Conservation (phyloP, 2,797 vertebrate species). For the Notolabrus celidotus region DNA sequence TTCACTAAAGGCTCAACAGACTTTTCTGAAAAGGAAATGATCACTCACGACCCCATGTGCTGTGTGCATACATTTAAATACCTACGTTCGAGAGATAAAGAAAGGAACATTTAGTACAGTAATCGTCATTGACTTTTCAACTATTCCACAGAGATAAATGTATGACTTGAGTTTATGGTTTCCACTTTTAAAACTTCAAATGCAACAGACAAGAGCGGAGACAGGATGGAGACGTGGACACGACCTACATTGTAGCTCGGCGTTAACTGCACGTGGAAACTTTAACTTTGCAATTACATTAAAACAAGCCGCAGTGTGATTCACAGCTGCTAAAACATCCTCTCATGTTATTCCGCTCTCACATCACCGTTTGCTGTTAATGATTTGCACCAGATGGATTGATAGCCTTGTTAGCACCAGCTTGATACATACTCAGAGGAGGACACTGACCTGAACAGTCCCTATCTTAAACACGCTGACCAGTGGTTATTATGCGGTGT, state of each 20-base stretch:
- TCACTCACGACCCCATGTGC: not conserved
- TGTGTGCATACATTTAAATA: too few species aligned
- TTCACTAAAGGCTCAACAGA: not conserved
- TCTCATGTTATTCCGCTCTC: not conserved
- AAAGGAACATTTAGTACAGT: not conserved
- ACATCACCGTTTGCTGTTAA: not conserved
- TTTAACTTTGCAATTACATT: not conserved
- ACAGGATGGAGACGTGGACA: not conserved
- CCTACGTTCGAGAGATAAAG: fast-evolving
- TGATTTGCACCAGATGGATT: not conserved
- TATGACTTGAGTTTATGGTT: not conserved
- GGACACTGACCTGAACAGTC: not conserved
- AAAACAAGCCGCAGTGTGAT: fast-evolving
- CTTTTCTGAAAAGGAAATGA: conserved; percentile 6
- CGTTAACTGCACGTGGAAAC: too few species aligned
- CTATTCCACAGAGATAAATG: not conserved
- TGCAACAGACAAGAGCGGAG: too few species aligned
- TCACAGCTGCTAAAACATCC: not conserved
- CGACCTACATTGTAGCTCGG: not conserved
- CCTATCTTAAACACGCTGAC: not conserved
- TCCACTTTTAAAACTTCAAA: not conserved
- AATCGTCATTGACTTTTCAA: too few species aligned
- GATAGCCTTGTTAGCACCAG: conserved; percentile 28
- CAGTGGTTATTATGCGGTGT: not conserved
- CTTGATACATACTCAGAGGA: not conserved